Base-by-base conservation (phyloP, 2,888 invertebrate species). In the Azorinus chamasolen region DNA sequence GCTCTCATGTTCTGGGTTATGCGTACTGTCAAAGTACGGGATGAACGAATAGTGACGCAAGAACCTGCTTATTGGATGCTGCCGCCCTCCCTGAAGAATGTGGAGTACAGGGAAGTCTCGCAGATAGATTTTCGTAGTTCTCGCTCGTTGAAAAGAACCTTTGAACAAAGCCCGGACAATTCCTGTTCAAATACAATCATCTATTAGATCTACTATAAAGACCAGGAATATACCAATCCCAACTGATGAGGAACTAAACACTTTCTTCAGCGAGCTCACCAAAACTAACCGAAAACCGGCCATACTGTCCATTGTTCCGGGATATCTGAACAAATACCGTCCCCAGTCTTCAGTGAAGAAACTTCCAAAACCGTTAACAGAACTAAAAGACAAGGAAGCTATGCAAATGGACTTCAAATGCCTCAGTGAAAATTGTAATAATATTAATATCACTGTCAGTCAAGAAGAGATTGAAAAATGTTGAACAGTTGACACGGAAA, bases 1-100 rank as follows among this genome's bases (percentile, higher is more conserved):
- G 66, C 83, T 10, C 32, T 84, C 0, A 66, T 87, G 1, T 85
- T 84, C 51, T 51, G 53, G 12, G 24, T 85, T 12, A 73, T 82
- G n/a, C 66, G 81, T 12, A 46, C 71, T 1, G 73, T 80, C 3
- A 32, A 71, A 22, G 63, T 83, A 14, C 45, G 78, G 22, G 68
- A 76, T 2, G 54, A 72, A 0, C 71, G 55, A 14, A 83, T 82
- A 27, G 82, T 82, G 6, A 82, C 80, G 16, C 55, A 80, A 24
- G 57, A 69, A 27, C 62, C 57, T 46, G 66, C 80, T 0, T 82
- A 82, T 59, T 83, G 85, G 83, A 14, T 74, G 50, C 22, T 79
- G 25, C 73, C 76, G 1, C n/a, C 73, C 14, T 27, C 55, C 0
- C 46, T 46, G 20, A 55, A 69, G 12, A 6, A 25, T 2, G 62